A percentile compares a stretch with the other conserved stretches of the same genome.
Conservation (phyloP, 2,797 vertebrate genomes). For the Todus mexicanus region DNA sequence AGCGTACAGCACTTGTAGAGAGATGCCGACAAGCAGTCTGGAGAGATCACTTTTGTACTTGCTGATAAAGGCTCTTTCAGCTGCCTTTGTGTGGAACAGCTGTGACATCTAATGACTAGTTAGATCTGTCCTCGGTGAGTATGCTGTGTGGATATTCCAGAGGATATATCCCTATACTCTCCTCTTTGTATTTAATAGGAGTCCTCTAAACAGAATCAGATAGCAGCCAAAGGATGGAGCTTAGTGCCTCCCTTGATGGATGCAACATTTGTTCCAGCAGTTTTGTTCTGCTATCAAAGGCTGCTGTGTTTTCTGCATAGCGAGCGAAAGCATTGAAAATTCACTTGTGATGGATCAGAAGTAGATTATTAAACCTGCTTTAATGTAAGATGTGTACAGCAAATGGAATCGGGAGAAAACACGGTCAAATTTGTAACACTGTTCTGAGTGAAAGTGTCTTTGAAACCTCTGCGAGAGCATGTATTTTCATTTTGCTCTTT, state of each 20-base stretch:
- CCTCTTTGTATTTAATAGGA: constrained; percentile 58
- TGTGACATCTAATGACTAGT: constrained; percentile 62
- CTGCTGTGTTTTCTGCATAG: constrained; percentile 46
- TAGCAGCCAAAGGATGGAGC: constrained; percentile 7
- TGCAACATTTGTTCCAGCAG: constrained; percentile 35
- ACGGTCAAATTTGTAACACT: background rate
- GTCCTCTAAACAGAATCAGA: background rate
- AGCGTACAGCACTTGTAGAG: constrained; percentile 46
- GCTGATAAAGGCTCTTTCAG: constrained; percentile 73
- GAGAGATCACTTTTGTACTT: constrained; percentile 61
- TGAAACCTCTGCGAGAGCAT: constrained; percentile 6
- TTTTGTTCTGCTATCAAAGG: constrained; percentile 56
- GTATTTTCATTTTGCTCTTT: constrained; percentile 42
- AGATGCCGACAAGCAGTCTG: constrained; percentile 56
- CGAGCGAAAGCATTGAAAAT: constrained; percentile 31
- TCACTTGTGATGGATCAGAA: constrained; percentile 46
- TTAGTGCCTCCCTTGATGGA: constrained; percentile 19
- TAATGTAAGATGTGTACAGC: constrained; percentile 29
- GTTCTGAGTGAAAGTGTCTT: constrained; percentile 44
- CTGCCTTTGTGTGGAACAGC: constrained; percentile 68
- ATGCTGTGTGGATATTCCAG: constrained; percentile 61
- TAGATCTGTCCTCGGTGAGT: constrained; percentile 54
- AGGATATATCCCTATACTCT: constrained; percentile 65
- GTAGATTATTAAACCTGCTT: constrained; percentile 35
- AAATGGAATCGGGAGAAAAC: constrained; percentile 42